A percentile compares a stretch with the other conserved stretches of the same genome.
These are phyloP conservation scores for Geophilus truncorum DNA, from an alignment of 2,888 invertebrate species.

Conservation along the genomic window DNA sequence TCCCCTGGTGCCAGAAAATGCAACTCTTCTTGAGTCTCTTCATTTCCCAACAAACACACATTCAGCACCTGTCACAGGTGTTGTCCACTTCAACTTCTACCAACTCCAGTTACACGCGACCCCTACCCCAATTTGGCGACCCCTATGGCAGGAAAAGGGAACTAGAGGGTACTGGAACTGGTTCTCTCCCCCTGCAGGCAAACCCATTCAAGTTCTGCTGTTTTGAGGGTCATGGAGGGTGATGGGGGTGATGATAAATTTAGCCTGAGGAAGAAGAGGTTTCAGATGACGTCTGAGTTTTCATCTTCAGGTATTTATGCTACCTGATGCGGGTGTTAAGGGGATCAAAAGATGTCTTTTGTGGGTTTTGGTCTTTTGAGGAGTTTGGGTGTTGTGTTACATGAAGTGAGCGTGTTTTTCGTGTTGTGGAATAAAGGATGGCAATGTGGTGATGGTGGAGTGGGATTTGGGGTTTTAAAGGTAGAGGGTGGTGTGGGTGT, in stretches of 20 bases:
- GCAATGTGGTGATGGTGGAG: too few species aligned
- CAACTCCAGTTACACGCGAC: not conserved
- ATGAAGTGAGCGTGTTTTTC: too few species aligned
- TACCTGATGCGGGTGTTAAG: not conserved
- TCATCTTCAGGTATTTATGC: not conserved
- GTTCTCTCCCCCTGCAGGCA: not conserved
- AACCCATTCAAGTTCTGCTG: not conserved
- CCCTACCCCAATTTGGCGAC: not conserved
- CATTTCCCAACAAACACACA: not conserved
- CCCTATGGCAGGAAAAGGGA: not conserved
- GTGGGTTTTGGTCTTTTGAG: too few species aligned
- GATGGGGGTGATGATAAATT: not conserved
- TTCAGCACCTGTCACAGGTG: not conserved
- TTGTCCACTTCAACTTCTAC: not conserved
- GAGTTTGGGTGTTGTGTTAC: too few species aligned
- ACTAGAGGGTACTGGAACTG: not conserved
- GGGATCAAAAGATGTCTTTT: not conserved
- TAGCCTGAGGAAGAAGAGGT: not conserved
- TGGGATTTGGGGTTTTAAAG: too few species aligned
- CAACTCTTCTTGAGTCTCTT: too few species aligned
- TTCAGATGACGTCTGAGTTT: not conserved
- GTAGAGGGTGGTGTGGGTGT: too few species aligned
- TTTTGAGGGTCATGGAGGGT: not conserved
- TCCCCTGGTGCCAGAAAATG: too few species aligned
- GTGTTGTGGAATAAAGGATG: too few species aligned